Conservation (phyloP, 2,888 invertebrate genomes). For the Antheraea assamensis region DNA sequence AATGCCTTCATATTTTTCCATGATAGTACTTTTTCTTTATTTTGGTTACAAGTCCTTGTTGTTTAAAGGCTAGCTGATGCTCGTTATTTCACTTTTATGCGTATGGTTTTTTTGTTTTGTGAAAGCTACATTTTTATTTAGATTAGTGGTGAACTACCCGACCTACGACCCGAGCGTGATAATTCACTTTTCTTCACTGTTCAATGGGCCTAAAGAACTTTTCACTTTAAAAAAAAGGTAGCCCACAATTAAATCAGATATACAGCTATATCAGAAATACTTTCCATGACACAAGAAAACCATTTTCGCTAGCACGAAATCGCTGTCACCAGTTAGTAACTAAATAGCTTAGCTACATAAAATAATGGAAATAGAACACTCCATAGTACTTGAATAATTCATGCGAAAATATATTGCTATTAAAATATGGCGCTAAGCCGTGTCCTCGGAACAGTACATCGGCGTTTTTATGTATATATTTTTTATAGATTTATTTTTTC, state of each 20-base stretch:
- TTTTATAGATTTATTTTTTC: not conserved
- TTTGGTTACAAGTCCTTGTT: too few relatives aligned
- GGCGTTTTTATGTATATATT: slow-evolving; percentile 2
- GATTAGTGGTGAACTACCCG: too few relatives aligned
- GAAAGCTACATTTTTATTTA: too few relatives aligned
- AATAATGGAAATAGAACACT: not conserved
- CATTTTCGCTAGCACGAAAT: not conserved
- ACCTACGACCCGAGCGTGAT: too few relatives aligned
- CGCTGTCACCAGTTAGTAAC: not conserved
- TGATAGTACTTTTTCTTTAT: too few relatives aligned
- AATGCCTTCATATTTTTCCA: too few relatives aligned
- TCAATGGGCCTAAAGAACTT: too few relatives aligned
- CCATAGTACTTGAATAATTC: not conserved
- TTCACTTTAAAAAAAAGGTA: too few relatives aligned
- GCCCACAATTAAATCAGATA: not conserved
- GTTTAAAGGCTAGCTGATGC: too few relatives aligned
- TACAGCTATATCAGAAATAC: not conserved
- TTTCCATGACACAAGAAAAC: not conserved
- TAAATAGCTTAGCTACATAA: not conserved
- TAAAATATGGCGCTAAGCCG: not conserved
- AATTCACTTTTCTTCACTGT: too few relatives aligned
- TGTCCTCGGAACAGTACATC: not conserved
- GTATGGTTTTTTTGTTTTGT: too few relatives aligned
- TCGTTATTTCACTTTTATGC: too few relatives aligned
- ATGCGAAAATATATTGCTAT: not conserved